Conservation (phyloP, 2,888 invertebrate species). For the Xestoiulus laeticollis region DNA sequence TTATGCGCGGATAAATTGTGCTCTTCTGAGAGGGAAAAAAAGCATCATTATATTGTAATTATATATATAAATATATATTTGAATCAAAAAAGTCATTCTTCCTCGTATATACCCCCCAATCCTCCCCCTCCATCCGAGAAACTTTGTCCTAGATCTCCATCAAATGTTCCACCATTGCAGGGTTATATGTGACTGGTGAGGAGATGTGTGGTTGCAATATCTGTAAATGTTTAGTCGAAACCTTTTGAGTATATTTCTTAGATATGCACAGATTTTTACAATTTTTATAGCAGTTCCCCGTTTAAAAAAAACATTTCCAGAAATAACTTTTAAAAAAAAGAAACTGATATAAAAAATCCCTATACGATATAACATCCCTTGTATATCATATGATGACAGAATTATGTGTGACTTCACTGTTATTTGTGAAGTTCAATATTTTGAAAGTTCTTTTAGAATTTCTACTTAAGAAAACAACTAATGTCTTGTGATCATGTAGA, state of each 20-base stretch:
- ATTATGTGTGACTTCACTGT: conserved; percentile 47
- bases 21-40: neutral
- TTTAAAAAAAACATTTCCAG: conserved; percentile 53
- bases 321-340: conserved; percentile 52
- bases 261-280: conserved; percentile 58
- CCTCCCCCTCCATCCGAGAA: neutral
- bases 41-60: conserved; percentile 33
- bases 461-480: conserved; percentile 50
- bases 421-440: conserved; percentile 51
- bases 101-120: neutral
- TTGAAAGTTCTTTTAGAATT: conserved; percentile 51
- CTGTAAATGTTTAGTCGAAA: conserved; percentile 53
- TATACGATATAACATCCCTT: conserved; percentile 46
- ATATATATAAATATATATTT: conserved; percentile 37
- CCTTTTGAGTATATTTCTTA: conserved; percentile 55
- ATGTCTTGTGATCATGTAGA: conserved; percentile 50
- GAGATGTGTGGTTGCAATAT: conserved; percentile 54
- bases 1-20: neutral
- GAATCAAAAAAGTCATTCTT: conserved; percentile 40
- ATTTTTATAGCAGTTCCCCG: conserved; percentile 57
- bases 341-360: conserved; percentile 47
- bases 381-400: conserved; percentile 44
- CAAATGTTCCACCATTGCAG: conserved; percentile 51
- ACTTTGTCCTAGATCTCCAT: conserved; percentile 42
- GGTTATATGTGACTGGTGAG: conserved; percentile 49